phyloP scores from a whole-genome alignment of 35 echinoderm and acorn worm species.

The Apostichopus japonicus region DNA sequence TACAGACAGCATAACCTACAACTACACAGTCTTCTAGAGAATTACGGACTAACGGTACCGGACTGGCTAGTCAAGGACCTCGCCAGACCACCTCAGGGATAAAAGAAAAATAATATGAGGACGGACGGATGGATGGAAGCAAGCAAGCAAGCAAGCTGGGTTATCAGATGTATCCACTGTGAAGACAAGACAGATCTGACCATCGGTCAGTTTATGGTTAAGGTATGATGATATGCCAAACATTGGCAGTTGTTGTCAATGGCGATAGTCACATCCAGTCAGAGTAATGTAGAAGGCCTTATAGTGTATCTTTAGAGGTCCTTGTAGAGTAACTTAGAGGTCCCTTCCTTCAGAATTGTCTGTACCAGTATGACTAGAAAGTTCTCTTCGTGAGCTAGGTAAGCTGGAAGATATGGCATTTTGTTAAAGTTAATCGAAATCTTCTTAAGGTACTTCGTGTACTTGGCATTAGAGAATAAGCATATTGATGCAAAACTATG shows the following conservation, averaged over 20 bases:
- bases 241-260: background rate
- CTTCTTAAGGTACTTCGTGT: too few species aligned
- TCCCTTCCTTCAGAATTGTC: too few species aligned
- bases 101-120: background rate
- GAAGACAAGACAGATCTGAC: background rate
- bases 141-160: background rate
- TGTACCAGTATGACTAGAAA: too few species aligned
- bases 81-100: background rate
- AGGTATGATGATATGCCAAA: background rate
- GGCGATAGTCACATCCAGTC: background rate
- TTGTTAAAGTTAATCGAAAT: too few species aligned
- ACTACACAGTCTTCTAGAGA: constrained; percentile 58
- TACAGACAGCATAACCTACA: constrained; percentile 78
- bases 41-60: constrained; percentile 63
- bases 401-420: too few species aligned
- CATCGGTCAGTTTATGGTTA: background rate
- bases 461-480: too few species aligned
- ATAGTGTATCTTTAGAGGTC: background rate
- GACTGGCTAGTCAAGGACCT: constrained; percentile 69
- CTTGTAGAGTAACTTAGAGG: too few species aligned
- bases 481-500: too few species aligned
- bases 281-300: background rate
- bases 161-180: background rate
- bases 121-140: background rate
- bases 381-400: too few species aligned